Conservation (phyloP, 2,797 vertebrate genomes). For the Acridotheres tristis region DNA sequence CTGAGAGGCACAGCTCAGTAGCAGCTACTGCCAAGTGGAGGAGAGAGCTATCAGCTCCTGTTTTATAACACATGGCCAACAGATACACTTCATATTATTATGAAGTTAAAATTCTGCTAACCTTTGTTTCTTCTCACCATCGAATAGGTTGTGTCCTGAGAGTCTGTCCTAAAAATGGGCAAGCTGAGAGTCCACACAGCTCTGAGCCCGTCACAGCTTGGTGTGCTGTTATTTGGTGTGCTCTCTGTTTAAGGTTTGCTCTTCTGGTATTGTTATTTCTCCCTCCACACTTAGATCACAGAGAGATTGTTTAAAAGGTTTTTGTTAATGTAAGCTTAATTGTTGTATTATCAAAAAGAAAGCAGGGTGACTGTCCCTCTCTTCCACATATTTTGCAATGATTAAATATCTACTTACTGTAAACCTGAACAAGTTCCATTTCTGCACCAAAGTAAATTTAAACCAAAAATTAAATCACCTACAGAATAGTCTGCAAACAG, state of each 20-base stretch:
- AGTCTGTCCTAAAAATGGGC: not conserved
- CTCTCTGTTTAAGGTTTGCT: not conserved
- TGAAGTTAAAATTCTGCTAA: not conserved
- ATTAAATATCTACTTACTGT: not conserved
- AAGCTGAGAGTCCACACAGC: not conserved
- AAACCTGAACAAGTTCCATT: not conserved
- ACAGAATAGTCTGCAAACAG: not conserved
- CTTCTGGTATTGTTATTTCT: not conserved
- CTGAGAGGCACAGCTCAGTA: not conserved
- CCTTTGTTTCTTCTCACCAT: not conserved
- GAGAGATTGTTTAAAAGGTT: not conserved
- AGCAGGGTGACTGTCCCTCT: not conserved
- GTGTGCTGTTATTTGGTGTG: not conserved
- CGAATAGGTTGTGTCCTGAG: not conserved
- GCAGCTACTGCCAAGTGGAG: not conserved
- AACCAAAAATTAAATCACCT: not conserved
- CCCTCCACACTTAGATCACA: not conserved
- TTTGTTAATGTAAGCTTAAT: not conserved
- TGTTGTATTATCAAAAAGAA: not conserved
- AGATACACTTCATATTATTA: not conserved
- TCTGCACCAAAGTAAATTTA: not conserved
- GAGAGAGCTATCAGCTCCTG: not conserved
- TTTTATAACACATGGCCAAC: not conserved
- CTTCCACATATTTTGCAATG: not conserved
- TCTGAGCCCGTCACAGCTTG: not conserved